Base-by-base conservation (phyloP, 1,140 invertebrate species). In the Heliconius melpomene region DNA sequence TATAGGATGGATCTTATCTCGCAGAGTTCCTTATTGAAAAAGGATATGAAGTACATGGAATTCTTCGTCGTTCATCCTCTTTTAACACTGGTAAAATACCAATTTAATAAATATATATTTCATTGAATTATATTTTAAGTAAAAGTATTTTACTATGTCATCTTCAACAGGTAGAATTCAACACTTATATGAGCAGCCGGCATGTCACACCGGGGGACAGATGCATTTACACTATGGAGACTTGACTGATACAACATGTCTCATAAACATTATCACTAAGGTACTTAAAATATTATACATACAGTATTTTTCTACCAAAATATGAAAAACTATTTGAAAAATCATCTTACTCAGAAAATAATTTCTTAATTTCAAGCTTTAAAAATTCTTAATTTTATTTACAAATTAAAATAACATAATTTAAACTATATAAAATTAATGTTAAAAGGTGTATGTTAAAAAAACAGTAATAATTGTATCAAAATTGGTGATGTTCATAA, bases 161-260 rank as follows among this genome's bases (percentile, higher is more conserved):
- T 57, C 20, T 57, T 23, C 20, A 66, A 66, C 26, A 84, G 83
- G 96, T 7, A 95, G 99, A 83, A 99, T 99, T 82, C 97, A 99
- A 87, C 99, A 99, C 95, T 95, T 99, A 70, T 99, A 99, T 95
- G 97, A 96, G 5, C 97, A 99, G 94, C 97, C 97, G 1, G 96
- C 97, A 72, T 96, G 97, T 72, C 98, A 99, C 93, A 96, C 96
- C 75, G 96, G 97, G 71, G 98, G 97, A 0, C 96, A 95, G 85
- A 99, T 99, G 97, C 97, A 98, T 86, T 95, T 99, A 2, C 99
- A 99, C 94, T 99, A 99, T 95, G 99, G 99, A 46, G 99, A 99
- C 89, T 97, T 99, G 96, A 99, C 99, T 1, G 99, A 99, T 93
- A 99, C 98, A 52, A 98, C 98, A 83, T 99, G 98, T 93, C 95